Base-by-base conservation (phyloP, 2,797 vertebrate species). In the Valencia hispanica region DNA sequence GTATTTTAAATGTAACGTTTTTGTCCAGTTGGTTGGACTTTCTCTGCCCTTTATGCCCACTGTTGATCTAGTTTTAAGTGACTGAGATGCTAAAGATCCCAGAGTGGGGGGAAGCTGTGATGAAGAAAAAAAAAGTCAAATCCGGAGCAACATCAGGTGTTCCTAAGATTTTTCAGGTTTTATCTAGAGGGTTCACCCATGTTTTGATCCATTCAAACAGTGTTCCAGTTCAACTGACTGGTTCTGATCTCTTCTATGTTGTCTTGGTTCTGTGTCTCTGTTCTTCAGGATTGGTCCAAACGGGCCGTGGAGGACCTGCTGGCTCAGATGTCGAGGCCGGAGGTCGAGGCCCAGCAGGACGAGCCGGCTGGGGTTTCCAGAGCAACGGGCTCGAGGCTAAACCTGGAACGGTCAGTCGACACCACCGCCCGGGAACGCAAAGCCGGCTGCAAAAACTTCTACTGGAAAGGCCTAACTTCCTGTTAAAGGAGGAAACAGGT, bases 381-480 rank as follows among this genome's bases (percentile, higher is more conserved):
- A 20, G 76, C 83, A 0, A 86, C 89, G 4, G 90, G 84, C 5
- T 94, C 88, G 1, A 89, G 84, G n/a, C 47, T 90, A 82, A 93
- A 93, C 75, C 84, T 93, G 57, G 93, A 95, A 74, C 89, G 94
- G 20, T 95, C 95, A 0, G 90, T 85, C 0, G 94, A 95, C 5
- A 69, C 86, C 15, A 75, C 90, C 8, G 88, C 93, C 2, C 93
- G 94, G 0, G 94, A 95, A 66, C 94, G 94, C 57, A 96, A 95
- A 85, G 92, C 93, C 0, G 94, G 94, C 78, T 96, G 95, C 92
- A 95, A 94, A 83, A 95, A 95, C 90, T 95, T 95, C 92, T 96
- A 95, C 87, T 96, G 95, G 95, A 96, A 96, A 75, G 94, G 94
- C 39, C 93, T 93, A 85, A 95, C 94, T 77, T 94, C 94, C 87